Evolutionary conservation across 1,140 invertebrate species (phyloP).

Genomic region (Drosophila rufa): DNA sequence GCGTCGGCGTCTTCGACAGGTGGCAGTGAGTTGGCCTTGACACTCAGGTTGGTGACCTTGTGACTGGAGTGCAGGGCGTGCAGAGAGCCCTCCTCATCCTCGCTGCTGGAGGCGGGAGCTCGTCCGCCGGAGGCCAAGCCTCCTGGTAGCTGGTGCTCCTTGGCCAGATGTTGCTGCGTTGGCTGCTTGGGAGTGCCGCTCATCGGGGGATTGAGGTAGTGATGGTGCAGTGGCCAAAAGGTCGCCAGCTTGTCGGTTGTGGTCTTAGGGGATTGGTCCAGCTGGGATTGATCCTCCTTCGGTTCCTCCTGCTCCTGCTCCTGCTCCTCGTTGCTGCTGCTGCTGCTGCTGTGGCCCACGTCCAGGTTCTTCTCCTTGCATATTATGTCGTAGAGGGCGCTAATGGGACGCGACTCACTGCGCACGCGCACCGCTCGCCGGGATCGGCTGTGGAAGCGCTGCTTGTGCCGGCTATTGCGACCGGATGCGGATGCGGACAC

Average conservation of each 20-base stretch:
- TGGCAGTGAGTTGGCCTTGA: slow-evolving; percentile 70
- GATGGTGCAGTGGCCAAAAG: slow-evolving; percentile 72
- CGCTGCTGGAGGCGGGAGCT: slow-evolving; percentile 19
- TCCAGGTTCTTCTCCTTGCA: slow-evolving; percentile 84
- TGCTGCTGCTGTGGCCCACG: slow-evolving; percentile 59
- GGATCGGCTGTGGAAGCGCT: slow-evolving; percentile 74
- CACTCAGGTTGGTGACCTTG: slow-evolving; percentile 53
- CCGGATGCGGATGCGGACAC: slow-evolving; percentile 22
- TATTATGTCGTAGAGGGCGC: slow-evolving; percentile 85
- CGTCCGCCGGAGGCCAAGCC: slow-evolving; percentile 12
- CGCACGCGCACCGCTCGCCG: slow-evolving; percentile 77
- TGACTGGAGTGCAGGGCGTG: slow-evolving; percentile 64
- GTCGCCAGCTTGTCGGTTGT: slow-evolving; percentile 74
- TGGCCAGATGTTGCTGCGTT: slow-evolving; percentile 26
- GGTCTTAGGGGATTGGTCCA: slow-evolving; percentile 9
- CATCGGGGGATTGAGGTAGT: slow-evolving; percentile 66
- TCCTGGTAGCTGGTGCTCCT: neutral
- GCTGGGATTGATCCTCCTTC: slow-evolving; percentile 12
- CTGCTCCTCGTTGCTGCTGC: slow-evolving; percentile 37
- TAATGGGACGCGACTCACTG: slow-evolving; percentile 83
- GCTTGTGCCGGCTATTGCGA: slow-evolving; percentile 69
- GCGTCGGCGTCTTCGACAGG: slow-evolving; percentile 24
- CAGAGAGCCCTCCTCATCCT: slow-evolving; percentile 43
- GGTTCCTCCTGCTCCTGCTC: slow-evolving; percentile 13
- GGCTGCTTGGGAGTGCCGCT: slow-evolving; percentile 36